These are phyloP conservation scores for Drosophila biarmipes DNA, from an alignment of 1,140 invertebrate genomes.

Conservation along the genomic window DNA sequence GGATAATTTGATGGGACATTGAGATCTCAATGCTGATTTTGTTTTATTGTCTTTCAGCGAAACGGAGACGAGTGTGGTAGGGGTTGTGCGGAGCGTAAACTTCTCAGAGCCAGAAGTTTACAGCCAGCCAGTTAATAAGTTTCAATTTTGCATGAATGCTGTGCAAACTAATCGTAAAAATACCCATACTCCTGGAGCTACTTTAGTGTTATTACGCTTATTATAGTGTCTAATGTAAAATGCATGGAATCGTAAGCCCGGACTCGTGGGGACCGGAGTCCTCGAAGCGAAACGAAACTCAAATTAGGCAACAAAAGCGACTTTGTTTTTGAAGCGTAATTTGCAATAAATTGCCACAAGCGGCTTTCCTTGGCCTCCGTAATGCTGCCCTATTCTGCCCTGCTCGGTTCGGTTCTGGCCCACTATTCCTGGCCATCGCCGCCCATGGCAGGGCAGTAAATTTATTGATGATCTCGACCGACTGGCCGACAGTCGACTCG, in stretches of 20 bases:
- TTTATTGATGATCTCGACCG: slow-evolving; percentile 80
- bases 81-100: too few species aligned
- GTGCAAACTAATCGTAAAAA: slow-evolving; percentile 37
- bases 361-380: slow-evolving; percentile 34
- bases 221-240: slow-evolving; percentile 61
- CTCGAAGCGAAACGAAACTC: slow-evolving; percentile 46
- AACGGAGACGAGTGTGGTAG: slow-evolving; percentile 23
- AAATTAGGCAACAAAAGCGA: slow-evolving; percentile 71
- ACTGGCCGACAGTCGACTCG: slow-evolving; percentile 27
- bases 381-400: slow-evolving; percentile 6
- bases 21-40: slow-evolving; percentile 32
- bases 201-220: slow-evolving; percentile 52
- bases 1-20: slow-evolving; percentile 42
- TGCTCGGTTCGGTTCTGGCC: slow-evolving; percentile 19
- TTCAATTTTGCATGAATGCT: slow-evolving; percentile 46
- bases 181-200: slow-evolving; percentile 3
- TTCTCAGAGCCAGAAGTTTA: background rate
- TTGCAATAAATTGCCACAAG: slow-evolving; percentile 79
- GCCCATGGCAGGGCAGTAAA: slow-evolving; percentile 56
- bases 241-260: slow-evolving; percentile 61
- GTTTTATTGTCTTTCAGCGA: slow-evolving; percentile 24
- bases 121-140: slow-evolving; percentile 25
- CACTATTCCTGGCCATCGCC: slow-evolving; percentile 65
- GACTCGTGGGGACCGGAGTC: slow-evolving; percentile 2
- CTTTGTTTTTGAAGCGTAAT: slow-evolving; percentile 80